Percentiles rank a stretch among this genome's conserved stretches.
Conservation (phyloP, 2,888 invertebrate species). For the Tillus elongatus region DNA sequence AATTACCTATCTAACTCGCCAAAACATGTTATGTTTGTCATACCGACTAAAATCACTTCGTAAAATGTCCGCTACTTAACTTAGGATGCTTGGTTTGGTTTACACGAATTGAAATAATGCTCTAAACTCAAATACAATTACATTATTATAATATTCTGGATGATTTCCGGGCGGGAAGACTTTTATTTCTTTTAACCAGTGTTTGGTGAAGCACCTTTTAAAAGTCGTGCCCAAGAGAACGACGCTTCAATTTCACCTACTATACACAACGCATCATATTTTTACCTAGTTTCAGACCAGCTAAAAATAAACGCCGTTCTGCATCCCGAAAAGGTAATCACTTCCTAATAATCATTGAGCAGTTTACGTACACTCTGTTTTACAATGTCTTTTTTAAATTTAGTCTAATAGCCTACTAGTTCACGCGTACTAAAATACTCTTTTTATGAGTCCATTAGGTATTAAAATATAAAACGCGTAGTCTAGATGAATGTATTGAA, state of each 20-base stretch:
- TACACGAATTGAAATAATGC: too few relatives aligned
- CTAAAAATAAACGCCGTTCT: conserved; percentile 27
- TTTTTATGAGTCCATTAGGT: conserved; percentile 34
- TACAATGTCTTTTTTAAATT: conserved; percentile 11
- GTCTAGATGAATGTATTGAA: conserved; percentile 27
- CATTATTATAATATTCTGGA: conserved; percentile 18
- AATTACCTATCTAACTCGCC: too few relatives aligned
- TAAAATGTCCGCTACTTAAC: too few relatives aligned
- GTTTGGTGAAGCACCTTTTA: conserved; percentile 38
- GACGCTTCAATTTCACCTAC: too few relatives aligned
- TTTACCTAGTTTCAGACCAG: conserved; percentile 26
- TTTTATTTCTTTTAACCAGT: conserved; percentile 33
- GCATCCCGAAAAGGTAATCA: conserved; percentile 29
- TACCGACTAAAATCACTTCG: too few relatives aligned
- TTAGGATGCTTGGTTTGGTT: too few relatives aligned
- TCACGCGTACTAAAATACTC: conserved; percentile 40
- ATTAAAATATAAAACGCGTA: conserved; percentile 42
- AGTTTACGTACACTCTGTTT: conserved; percentile 25
- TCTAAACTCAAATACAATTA: too few relatives aligned
- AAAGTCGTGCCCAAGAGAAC: conserved; percentile 39
- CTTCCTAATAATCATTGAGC: conserved; percentile 26
- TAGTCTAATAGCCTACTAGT: conserved; percentile 26
- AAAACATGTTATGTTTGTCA: too few relatives aligned
- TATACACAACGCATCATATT: neutral
- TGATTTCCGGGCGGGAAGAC: conserved; percentile 44